A percentile compares a stretch with the other conserved stretches of the same genome.
Evolutionary conservation across 92 coral and sea anemone species (phyloP).

Genomic region (Actinostola sp.): DNA sequence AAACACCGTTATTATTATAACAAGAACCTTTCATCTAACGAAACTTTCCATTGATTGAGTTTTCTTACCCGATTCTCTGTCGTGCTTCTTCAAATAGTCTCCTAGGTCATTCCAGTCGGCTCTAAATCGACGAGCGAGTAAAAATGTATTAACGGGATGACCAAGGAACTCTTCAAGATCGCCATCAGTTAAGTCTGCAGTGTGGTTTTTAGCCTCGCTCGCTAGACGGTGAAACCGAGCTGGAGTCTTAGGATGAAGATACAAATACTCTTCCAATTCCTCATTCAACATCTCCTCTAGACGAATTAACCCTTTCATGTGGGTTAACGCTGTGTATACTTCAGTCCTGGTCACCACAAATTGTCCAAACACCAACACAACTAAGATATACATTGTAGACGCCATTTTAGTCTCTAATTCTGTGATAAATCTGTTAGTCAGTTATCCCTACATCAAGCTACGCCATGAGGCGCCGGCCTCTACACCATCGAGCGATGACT

Average conservation of each 20-base stretch:
- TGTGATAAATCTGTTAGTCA: background rate
- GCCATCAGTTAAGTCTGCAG: conserved; percentile 27
- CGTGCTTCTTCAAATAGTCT: conserved; percentile 50
- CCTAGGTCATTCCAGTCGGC: conserved; percentile 79
- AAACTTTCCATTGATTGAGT: background rate
- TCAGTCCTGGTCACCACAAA: conserved; percentile 3
- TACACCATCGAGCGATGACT: background rate
- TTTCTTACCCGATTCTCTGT: conserved; percentile 54
- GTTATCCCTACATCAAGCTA: background rate
- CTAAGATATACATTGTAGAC: background rate
- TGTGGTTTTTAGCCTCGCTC: conserved; percentile 34
- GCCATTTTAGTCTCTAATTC: background rate
- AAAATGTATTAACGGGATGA: conserved; percentile 86
- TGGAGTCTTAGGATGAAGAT: conserved; percentile 13
- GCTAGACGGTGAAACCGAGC: conserved; percentile 23
- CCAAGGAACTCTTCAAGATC: conserved; percentile 75
- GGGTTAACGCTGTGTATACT: conserved; percentile 53
- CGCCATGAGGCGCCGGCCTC: conserved; percentile 24
- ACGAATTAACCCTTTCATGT: conserved; percentile 55
- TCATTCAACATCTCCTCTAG: conserved; percentile 34
- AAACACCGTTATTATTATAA: background rate
- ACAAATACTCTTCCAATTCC: conserved; percentile 36
- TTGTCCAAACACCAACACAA: background rate
- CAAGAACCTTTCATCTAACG: background rate
- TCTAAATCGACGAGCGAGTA: conserved; percentile 73